These are phyloP conservation scores for Coryphaenoides rupestris DNA, from an alignment of 2,113 vertebrate genomes.

Conservation along the genomic window DNA sequence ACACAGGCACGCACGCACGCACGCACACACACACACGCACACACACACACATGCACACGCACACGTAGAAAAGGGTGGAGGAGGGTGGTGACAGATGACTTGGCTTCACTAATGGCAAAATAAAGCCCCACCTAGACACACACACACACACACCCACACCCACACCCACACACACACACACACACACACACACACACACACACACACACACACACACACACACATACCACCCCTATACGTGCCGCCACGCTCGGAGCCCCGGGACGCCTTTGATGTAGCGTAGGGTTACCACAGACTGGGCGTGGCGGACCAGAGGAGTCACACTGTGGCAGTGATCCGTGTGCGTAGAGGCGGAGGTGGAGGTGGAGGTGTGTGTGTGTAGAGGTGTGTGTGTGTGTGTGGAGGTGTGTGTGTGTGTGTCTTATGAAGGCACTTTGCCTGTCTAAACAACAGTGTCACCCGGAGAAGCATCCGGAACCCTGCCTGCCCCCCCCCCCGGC, in stretches of 20 bases:
- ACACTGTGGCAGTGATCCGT: slow-evolving; percentile 2
- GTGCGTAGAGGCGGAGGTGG: slow-evolving; percentile 4
- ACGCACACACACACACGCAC: not conserved
- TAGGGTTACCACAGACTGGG: slow-evolving; percentile 31
- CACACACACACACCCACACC: no score
- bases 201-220: not conserved
- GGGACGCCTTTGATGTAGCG: slow-evolving; percentile 45
- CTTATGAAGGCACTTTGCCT: slow-evolving; percentile 21
- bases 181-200: no score
- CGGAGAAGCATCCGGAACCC: slow-evolving; percentile 9
- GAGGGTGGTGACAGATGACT: slow-evolving; percentile 25
- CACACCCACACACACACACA: slow-evolving; percentile 4
- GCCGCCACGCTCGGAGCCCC: slow-evolving; percentile 34
- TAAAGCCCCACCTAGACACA: not conserved
- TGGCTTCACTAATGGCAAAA: slow-evolving; percentile 18
- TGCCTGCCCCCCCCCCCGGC: slow-evolving; percentile 8
- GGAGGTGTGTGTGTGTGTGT: not conserved
- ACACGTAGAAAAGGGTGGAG: not conserved
- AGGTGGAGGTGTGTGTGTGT: no score
- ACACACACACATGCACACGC: not conserved
- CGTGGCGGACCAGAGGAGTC: not conserved
- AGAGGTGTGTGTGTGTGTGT: slow-evolving; percentile 2
- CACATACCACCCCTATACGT: not conserved
- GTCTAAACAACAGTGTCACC: slow-evolving; percentile 23
- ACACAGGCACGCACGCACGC: not conserved